phyloP scores from a whole-genome alignment of 2,888 invertebrate species.

The Eueremaeus valkanovi region DNA sequence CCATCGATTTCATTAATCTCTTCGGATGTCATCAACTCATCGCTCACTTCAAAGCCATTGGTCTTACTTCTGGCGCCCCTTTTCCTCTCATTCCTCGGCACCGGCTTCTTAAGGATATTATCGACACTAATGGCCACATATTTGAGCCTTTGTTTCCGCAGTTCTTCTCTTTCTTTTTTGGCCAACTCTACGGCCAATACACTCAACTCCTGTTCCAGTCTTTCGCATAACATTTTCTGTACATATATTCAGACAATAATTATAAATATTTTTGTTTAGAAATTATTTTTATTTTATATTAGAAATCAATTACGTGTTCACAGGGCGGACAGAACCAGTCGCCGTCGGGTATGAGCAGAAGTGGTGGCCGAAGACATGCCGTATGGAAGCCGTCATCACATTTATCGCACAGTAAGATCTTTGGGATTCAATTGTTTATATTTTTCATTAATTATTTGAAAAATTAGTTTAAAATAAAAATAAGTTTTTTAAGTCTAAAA shows the following conservation, averaged over 20 bases:
- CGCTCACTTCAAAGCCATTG: conserved; percentile 49
- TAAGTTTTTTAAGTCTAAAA: conserved; percentile 14
- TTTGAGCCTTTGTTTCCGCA: conserved; percentile 66
- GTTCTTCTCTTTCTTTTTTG: conserved; percentile 66
- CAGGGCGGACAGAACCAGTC: conserved; percentile 98
- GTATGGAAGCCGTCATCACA: conserved; percentile 97
- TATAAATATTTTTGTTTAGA: no score
- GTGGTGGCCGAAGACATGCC: conserved; percentile 83
- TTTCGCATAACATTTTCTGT: conserved; percentile 64
- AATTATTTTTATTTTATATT: neutral
- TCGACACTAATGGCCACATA: conserved; percentile 70
- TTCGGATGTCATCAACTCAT: neutral
- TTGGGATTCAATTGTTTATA: no score
- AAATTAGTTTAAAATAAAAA: conserved; percentile 17
- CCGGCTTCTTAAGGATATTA: conserved; percentile 59
- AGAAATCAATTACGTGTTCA: conserved; percentile 65
- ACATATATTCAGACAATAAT: neutral
- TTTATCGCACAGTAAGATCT: conserved; percentile 88
- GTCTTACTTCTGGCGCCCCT: neutral
- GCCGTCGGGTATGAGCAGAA: conserved; percentile 91
- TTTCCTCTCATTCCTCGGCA: neutral
- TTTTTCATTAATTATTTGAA: no score
- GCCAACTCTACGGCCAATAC: conserved; percentile 52
- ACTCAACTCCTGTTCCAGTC: conserved; percentile 68
- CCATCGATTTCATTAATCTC: conserved; percentile 6